These are phyloP conservation scores for Drosophila sechellia DNA, from an alignment of 1,140 invertebrate species.

Conservation along the genomic window DNA sequence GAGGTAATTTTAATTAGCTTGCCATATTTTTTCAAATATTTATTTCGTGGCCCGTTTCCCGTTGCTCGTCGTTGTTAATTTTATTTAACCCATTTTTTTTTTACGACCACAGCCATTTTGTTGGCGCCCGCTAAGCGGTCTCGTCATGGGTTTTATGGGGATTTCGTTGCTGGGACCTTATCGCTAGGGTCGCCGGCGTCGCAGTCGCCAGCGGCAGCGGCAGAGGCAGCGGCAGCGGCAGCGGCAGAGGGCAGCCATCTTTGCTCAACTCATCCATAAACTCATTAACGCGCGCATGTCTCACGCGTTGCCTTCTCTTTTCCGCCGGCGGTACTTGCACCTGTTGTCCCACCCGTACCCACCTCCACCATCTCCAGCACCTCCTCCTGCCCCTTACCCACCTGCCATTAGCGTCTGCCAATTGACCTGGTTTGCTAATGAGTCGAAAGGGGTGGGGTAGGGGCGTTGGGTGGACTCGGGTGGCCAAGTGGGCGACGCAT, in stretches of 20 bases:
- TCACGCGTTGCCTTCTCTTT: slow-evolving; percentile 45
- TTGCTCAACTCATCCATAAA: slow-evolving; percentile 69
- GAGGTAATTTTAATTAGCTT: slow-evolving; percentile 62
- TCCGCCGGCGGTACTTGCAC: slow-evolving; percentile 12
- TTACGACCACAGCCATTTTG: slow-evolving; percentile 52
- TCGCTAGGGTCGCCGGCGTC: slow-evolving; percentile 21
- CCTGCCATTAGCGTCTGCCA: slow-evolving; percentile 47
- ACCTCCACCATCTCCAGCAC: background rate
- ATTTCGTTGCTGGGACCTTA: slow-evolving; percentile 43
- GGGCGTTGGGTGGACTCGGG: background rate
- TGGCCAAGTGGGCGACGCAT: slow-evolving; percentile 10
- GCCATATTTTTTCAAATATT: slow-evolving; percentile 29
- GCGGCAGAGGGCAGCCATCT: slow-evolving; percentile 49
- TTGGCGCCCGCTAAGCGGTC: slow-evolving; percentile 52
- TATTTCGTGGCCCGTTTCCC: slow-evolving; percentile 34
- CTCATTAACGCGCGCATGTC: slow-evolving; percentile 68
- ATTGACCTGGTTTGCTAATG: slow-evolving; percentile 51
- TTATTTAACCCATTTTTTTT: slow-evolving; percentile 21
- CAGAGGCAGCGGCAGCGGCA: background rate
- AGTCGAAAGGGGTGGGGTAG: background rate
- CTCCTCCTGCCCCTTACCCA: background rate
- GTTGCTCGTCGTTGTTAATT: slow-evolving; percentile 1
- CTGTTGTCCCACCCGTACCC: slow-evolving; percentile 8
- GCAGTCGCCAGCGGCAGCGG: background rate
- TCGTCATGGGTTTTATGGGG: slow-evolving; percentile 72